These are phyloP conservation scores for Bos indicus DNA, from an alignment of 2,113 vertebrate genomes.

Conservation along the genomic window DNA sequence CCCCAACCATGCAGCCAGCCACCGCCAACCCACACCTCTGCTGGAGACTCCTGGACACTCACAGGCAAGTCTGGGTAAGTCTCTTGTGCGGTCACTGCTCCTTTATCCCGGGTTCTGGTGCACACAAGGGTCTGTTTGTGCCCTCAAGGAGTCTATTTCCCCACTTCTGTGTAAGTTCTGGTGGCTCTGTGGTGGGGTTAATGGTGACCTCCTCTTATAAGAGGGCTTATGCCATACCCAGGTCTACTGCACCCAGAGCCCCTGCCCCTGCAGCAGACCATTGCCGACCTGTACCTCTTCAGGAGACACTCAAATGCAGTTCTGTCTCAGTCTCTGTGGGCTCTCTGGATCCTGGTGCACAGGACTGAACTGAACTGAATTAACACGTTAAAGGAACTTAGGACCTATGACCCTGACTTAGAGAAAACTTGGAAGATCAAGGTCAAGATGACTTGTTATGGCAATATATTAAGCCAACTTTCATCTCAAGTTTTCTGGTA, in stretches of 20 bases:
- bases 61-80: not conserved
- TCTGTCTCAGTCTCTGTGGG: not conserved
- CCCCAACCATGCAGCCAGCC: not conserved
- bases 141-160: not conserved
- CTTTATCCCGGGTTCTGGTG: not conserved
- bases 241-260: not conserved
- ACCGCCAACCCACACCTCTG: not conserved
- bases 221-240: not conserved
- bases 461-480: not conserved
- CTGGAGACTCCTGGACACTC: not conserved
- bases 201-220: not conserved
- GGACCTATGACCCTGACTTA: not conserved
- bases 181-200: not conserved
- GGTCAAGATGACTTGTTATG: not conserved
- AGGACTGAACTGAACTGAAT: not conserved
- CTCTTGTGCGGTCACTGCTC: not conserved
- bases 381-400: not conserved
- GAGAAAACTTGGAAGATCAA: not conserved
- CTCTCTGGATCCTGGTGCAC: not conserved
- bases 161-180: not conserved
- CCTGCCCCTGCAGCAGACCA: not conserved
- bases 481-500: not conserved
- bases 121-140: not conserved
- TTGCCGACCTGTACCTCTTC: not conserved
- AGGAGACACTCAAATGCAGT: not conserved